Percentiles rank a stretch among this genome's conserved stretches.
Conservation (phyloP, 2,888 invertebrate species). For the Drosophila kambysellisi region DNA sequence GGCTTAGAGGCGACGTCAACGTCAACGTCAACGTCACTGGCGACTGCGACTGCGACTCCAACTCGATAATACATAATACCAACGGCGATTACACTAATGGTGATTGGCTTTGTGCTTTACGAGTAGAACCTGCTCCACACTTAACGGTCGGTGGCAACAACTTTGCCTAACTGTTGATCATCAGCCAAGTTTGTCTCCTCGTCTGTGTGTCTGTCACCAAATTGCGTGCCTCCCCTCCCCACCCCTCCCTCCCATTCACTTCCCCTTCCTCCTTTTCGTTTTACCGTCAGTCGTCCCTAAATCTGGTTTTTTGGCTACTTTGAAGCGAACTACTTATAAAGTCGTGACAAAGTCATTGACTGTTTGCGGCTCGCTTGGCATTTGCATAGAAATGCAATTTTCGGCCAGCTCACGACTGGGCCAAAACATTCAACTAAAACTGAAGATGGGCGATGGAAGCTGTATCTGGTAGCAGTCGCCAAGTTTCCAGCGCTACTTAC, state of each 20-base stretch:
- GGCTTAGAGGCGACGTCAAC: conserved; percentile 37
- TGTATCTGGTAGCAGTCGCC: conserved; percentile 36
- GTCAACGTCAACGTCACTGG: not conserved
- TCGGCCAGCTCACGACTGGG: conserved; percentile 61
- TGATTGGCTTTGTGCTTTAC: conserved; percentile 78
- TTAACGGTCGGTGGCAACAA: conserved; percentile 69
- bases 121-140: conserved; percentile 40
- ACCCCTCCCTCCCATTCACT: not conserved
- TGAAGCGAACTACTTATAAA: conserved; percentile 74
- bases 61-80: conserved; percentile 74
- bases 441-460: conserved; percentile 6
- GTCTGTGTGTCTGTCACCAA: conserved; percentile 37
- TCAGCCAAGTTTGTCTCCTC: conserved; percentile 58
- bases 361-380: conserved; percentile 68
- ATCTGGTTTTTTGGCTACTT: conserved; percentile 56
- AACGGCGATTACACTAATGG: conserved; percentile 80
- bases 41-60: conserved; percentile 23
- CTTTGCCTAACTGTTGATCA: conserved; percentile 79
- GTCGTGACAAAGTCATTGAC: conserved; percentile 81
- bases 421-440: conserved; percentile 24
- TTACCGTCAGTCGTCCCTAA: conserved; percentile 1
- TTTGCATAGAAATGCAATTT: conserved; percentile 81
- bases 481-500: conserved; percentile 43
- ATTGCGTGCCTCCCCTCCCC: conserved; percentile 16
- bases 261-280: not conserved